Base-by-base conservation (phyloP, 2,797 vertebrate species). In the Cossypha heuglini region DNA sequence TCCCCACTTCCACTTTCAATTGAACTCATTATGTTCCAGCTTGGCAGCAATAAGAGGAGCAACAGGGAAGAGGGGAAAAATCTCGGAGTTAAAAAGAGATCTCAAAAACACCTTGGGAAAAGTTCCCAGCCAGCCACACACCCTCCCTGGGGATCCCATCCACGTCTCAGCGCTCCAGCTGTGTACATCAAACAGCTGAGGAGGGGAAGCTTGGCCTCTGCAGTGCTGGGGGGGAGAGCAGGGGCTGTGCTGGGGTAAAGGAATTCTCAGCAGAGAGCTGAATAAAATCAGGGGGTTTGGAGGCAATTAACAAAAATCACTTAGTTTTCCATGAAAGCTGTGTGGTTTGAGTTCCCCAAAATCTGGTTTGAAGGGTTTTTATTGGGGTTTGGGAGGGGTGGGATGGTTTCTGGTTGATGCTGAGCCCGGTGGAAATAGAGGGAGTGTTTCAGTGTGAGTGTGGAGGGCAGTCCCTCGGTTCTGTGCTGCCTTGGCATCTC, bases 101-200 rank as follows among this genome's bases (percentile, higher is more conserved):
- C 89, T 93, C 92, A 92, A 82, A 92, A 94, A 89, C 88, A 95
- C 95, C 92, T 95, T 93, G 85, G 86, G 78, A 93, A 92, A 92
- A 40, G 64, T 94, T 95, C 88, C 88, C 86, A 66, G 91, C 43
- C 84, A 92, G 80, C 88, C 91, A 63, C 81, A 86, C 82, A 31
- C 31, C 49, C 15, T 89, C 92, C 88, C 80, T n/a, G 48, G 74
- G 74, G 86, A 71, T 62, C 49, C 46, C 46, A 1, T 67, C 35
- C 78, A 55, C 35, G 5, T 77, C 37, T 25, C 54, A 28, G 33
- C 74, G 72, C 75, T 80, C 75, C 61, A 67, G 8, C 25, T n/a
- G 71, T 33, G 18, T 73, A 11, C 73, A 84, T 90, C 52, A 67
- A 67, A 26, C 59, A 42, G 59, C 26, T 92, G 59, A 59, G 14